These are phyloP conservation scores for Glareola pratincola DNA, from an alignment of 2,113 vertebrate genomes.

Conservation along the genomic window DNA sequence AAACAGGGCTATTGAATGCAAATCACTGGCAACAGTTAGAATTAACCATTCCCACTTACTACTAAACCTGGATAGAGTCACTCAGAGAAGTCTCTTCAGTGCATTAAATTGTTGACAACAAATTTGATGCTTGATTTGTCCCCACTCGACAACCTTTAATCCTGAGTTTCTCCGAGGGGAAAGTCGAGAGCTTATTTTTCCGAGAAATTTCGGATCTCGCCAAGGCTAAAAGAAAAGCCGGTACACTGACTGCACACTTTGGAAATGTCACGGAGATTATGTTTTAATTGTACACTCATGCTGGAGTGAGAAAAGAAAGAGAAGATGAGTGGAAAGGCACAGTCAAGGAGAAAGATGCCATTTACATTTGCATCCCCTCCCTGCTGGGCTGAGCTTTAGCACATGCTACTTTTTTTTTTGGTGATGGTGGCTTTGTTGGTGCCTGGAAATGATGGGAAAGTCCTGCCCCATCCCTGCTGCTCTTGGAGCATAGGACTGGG, in stretches of 20 bases:
- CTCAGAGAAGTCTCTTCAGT: background rate
- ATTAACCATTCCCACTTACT: background rate
- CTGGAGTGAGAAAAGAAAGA: background rate
- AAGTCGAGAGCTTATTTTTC: background rate
- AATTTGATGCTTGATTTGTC: constrained; percentile 46
- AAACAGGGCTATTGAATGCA: background rate
- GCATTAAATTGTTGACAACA: constrained; percentile 6
- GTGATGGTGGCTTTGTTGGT: background rate
- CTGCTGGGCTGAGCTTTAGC: background rate
- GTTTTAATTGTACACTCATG: constrained; percentile 32
- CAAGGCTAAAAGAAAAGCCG: background rate
- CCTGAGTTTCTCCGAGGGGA: constrained; percentile 6
- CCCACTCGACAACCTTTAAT: constrained; percentile 45
- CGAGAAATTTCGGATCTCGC: background rate
- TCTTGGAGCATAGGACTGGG: background rate
- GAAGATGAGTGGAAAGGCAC: background rate
- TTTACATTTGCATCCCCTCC: background rate
- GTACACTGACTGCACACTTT: background rate
- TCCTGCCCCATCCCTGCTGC: background rate
- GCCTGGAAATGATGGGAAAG: background rate
- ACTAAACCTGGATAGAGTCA: background rate
- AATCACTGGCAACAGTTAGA: background rate
- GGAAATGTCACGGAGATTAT: constrained; percentile 6
- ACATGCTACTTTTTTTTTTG: background rate
- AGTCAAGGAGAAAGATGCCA: background rate